phyloP scores from a whole-genome alignment of 2,888 invertebrate genomes.

The Bhutanitis thaidina region DNA sequence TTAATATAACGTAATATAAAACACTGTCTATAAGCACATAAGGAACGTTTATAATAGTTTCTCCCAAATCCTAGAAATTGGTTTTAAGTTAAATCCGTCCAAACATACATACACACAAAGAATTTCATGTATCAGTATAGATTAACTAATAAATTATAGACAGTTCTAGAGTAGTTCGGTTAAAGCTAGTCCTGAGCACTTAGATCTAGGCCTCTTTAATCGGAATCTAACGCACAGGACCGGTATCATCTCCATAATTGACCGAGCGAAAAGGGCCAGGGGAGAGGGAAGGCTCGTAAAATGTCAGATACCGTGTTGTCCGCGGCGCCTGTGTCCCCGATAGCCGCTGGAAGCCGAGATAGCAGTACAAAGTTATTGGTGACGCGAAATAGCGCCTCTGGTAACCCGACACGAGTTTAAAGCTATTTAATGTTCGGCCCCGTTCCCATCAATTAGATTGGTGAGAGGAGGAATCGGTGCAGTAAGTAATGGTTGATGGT shows the following conservation, averaged over 20 bases:
- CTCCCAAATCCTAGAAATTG: too few relatives aligned
- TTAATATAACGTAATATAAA: too few relatives aligned
- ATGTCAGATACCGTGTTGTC: slow-evolving; percentile 46
- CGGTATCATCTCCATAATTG: slow-evolving; percentile 40
- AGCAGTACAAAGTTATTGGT: slow-evolving; percentile 17
- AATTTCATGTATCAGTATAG: too few relatives aligned
- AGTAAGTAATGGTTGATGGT: not conserved
- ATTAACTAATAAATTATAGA: not conserved
- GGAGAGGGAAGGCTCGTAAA: slow-evolving; percentile 43
- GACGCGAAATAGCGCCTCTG: slow-evolving; percentile 17
- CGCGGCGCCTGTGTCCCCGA: slow-evolving; percentile 39
- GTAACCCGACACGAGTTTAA: slow-evolving; percentile 13
- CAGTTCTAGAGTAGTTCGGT: not conserved
- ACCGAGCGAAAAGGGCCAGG: slow-evolving; percentile 26
- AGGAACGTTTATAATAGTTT: too few relatives aligned
- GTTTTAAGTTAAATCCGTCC: too few relatives aligned
- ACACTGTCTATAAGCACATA: too few relatives aligned
- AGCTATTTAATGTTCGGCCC: slow-evolving; percentile 6
- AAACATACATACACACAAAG: too few relatives aligned
- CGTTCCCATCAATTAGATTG: slow-evolving; percentile 7
- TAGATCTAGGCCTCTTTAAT: slow-evolving; percentile 22
- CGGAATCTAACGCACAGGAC: slow-evolving; percentile 14
- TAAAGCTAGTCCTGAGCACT: slow-evolving; percentile 16
- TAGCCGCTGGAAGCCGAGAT: slow-evolving; percentile 31
- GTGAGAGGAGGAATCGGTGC: not conserved